Evolutionary conservation across 2,113 vertebrate species (phyloP), one percentile per base, ranked within the genome.

Genomic region (Telmatochromis sp.): DNA sequence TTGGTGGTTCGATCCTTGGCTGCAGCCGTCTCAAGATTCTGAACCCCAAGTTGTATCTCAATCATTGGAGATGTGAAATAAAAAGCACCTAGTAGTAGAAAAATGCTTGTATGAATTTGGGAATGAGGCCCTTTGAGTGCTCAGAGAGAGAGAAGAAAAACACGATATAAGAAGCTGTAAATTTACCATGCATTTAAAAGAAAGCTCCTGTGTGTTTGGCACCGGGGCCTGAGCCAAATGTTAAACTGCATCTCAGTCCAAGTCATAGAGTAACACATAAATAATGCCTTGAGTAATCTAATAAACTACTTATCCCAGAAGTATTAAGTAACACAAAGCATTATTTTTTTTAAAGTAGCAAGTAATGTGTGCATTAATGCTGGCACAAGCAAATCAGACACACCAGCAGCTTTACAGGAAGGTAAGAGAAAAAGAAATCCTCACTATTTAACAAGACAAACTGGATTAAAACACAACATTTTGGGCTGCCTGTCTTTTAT

Each of bases 1-100:
- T 12, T n/a, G 60, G 0, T 35, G 60, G 60, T 65, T 65, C 0
- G 31, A 65, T 65, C 17, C 60, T n/a, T 0, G 31, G 31, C 60
- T 65, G 31, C 58, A 63, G 1, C 60, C 10, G 6, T 35, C 58
- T 35, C 9, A 35, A 63, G 28, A 63, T 35, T n/a, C 31, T n/a
- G 58, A 35, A 63, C 6, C 9, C 17, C 9, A 63, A 63, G 17
- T 35, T n/a, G 31, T 0, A 19, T n/a, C 58, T 35, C 58, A 63
- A 5, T 12, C 58, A 35, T 35, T 63, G 58, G 17, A 63, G 58
- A 63, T 63, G 31, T 63, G 31, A 63, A 63, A 63, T 63, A 63
- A 63, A 63, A 63, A 63, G 17, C 58, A 63, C 17, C 17, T 2
- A 35, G 15, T 11, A 63, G 58, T 33, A 63, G 31, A 63, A 63